These are phyloP conservation scores for Ranitomeya imitator DNA, from an alignment of 2,113 vertebrate genomes.

Conservation along the genomic window DNA sequence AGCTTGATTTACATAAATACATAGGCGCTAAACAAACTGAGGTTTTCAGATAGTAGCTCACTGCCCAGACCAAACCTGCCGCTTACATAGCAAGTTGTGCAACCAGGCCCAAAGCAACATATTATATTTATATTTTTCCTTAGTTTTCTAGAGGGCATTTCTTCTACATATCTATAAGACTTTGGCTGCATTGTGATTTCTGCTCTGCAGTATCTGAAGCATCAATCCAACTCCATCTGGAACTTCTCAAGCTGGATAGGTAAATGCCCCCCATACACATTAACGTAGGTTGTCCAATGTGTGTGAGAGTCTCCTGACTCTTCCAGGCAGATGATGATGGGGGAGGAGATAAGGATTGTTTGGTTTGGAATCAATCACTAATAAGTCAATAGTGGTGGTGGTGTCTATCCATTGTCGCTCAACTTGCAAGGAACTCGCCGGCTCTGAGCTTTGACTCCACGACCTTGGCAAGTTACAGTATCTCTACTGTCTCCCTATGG, in stretches of 20 bases:
- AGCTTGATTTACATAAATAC: conserved; percentile 38
- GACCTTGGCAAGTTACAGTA: no score
- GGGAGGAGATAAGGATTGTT: no score
- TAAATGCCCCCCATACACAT: no score
- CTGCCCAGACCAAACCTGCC: conserved; percentile 5
- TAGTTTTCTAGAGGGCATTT: neutral
- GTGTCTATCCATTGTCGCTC: no score
- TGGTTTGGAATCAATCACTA: no score
- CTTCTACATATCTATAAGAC: neutral
- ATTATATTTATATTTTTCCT: neutral
- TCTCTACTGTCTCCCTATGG: no score
- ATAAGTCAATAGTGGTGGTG: no score
- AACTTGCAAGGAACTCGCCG: no score
- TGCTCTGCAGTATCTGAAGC: neutral
- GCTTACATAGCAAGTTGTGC: neutral
- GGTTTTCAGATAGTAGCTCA: neutral
- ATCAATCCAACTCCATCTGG: neutral
- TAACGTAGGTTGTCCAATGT: no score
- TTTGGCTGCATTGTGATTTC: neutral
- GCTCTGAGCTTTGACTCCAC: no score
- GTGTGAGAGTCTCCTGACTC: no score
- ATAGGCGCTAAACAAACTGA: conserved; percentile 12
- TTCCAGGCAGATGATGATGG: no score
- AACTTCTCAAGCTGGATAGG: neutral
- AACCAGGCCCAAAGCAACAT: neutral